Percentiles rank a stretch among this genome's conserved stretches.
phyloP scores from a whole-genome alignment of 1,140 invertebrate genomes.

The Nephila pilipes region DNA sequence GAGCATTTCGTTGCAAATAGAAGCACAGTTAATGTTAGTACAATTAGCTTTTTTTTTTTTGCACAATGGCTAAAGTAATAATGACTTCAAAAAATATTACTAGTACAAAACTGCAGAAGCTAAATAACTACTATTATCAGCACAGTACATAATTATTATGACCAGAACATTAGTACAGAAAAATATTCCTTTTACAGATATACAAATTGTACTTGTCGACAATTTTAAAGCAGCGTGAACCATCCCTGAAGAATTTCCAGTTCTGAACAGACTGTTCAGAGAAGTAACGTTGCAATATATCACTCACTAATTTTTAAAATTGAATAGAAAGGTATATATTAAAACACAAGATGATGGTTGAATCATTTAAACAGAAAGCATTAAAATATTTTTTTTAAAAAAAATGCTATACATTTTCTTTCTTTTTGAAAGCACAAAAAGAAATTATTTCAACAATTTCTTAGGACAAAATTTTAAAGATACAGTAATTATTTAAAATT shows the following conservation, averaged over 20 bases:
- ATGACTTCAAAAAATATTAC: conserved; percentile 47
- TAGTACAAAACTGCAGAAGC: conserved; percentile 51
- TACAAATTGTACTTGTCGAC: conserved; percentile 46
- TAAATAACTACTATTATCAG: conserved; percentile 37
- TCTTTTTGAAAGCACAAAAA: too few species aligned
- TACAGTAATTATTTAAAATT: too few species aligned
- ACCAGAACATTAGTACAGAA: conserved; percentile 52
- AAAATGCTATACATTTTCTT: too few species aligned
- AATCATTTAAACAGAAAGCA: too few species aligned
- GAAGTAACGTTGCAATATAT: conserved; percentile 2
- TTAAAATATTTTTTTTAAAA: too few species aligned
- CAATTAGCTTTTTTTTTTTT: conserved; percentile 20
- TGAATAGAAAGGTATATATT: not conserved
- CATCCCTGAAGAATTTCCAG: conserved; percentile 12
- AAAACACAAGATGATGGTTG: not conserved
- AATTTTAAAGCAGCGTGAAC: conserved; percentile 32
- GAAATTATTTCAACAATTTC: too few species aligned
- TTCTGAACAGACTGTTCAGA: not conserved
- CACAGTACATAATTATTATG: conserved; percentile 24
- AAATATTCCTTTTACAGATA: conserved; percentile 39
- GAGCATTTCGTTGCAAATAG: conserved; percentile 61
- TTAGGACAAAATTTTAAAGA: too few species aligned
- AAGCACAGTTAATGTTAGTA: conserved; percentile 25
- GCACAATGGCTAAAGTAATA: conserved; percentile 54
- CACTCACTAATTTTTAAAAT: conserved; percentile 11